Base-by-base conservation (phyloP, 2,797 vertebrate genomes). In the Oreortyx pictus region DNA sequence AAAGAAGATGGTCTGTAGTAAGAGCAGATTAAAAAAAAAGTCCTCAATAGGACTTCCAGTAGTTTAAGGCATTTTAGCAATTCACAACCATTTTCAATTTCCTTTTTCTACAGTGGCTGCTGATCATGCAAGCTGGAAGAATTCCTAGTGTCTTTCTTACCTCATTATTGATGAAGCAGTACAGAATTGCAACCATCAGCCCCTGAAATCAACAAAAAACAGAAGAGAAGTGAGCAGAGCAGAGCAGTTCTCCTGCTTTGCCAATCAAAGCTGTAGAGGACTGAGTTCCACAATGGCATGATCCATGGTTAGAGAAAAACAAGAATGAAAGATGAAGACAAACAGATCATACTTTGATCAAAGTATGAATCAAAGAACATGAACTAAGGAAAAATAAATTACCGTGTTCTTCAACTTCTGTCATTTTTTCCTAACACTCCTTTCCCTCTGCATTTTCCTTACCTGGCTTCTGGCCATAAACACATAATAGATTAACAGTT, bases 121-220 rank as follows among this genome's bases (percentile, higher is more conserved):
- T 86, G 79, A 88, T 95, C 90, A 83, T 60, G 71, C 81, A 92
- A 93, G 88, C 9, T 67, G 39, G 24, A 88, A 70, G 16, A 85
- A 82, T 33, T 49, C 33, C 12, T 23, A 47, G 49, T 33, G 12
- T 70, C 19, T 82, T 97, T 89, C 98, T 98, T 97, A 99, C 98
- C 98, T 99, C 98, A 44, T 97, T 99, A 97, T 99, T 99, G 96
- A 98, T 95, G 94, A 99, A 99, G 94, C 98, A 99, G 97, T 99
- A 99, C 54, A 99, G 96, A 96, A 99, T 89, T 72, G 98, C 98
- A 88, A 99, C 98, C 97, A 99, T 97, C 95, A 99, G 97, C 43
- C 98, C 98, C 98, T 99, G 96, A 77, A 91, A 97, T 75, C 39
- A 97, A 88, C 82, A 80, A 88, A 88, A 86, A 49, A 0, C 2